phyloP scores from a whole-genome alignment of 2,113 vertebrate genomes.

The Isichthys henryi region DNA sequence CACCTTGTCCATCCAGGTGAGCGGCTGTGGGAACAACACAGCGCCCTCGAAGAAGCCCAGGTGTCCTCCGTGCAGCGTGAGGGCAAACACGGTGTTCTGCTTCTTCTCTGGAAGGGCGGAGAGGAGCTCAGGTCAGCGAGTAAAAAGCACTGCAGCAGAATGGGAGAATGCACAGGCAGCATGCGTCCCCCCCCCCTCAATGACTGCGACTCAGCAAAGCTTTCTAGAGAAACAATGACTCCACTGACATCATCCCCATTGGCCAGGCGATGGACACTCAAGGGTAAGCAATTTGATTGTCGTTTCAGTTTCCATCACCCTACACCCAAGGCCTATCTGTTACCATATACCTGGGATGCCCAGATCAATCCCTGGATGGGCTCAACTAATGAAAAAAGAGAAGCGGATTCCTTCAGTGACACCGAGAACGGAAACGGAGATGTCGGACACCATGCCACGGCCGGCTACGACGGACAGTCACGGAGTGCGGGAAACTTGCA shows the following conservation, averaged over 20 bases:
- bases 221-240: neutral
- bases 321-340: neutral
- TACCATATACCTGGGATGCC: neutral
- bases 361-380: neutral
- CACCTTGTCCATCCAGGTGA: slow-evolving; percentile 99
- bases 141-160: neutral
- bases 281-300: neutral
- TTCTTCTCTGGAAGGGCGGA: slow-evolving; percentile 69
- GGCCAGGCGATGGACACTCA: neutral
- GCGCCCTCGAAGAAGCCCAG: slow-evolving; percentile 98
- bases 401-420: neutral
- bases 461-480: neutral
- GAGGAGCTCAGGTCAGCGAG: neutral
- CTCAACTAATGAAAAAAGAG: neutral
- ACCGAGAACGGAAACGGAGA: neutral
- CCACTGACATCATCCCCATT: neutral
- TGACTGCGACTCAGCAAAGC: neutral
- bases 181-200: neutral
- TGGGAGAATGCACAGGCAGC: neutral
- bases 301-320: neutral
- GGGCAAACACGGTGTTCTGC: slow-evolving; percentile 84
- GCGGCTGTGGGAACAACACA: slow-evolving; percentile 89
- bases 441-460: neutral
- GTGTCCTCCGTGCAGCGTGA: slow-evolving; percentile 92
- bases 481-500: neutral